These are phyloP conservation scores for Aurelia aurita DNA, from an alignment of 30 jellyfish, hydroid and myxozoan genomes.

Conservation along the genomic window DNA sequence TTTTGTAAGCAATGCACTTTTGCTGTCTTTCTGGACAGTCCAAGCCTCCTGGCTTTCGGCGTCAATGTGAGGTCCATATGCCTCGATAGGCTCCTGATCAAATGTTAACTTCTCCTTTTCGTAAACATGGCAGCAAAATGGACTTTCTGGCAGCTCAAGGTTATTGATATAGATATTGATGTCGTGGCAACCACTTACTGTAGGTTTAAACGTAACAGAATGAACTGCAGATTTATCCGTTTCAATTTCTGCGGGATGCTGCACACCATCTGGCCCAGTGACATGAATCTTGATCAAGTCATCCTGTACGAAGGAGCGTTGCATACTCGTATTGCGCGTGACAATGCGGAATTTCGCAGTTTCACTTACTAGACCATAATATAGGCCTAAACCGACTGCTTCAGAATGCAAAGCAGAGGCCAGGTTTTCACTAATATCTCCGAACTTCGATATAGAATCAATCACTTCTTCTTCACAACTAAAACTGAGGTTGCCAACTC, in stretches of 20 bases:
- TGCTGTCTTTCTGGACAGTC: slow-evolving; percentile 67
- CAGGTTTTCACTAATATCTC: slow-evolving; percentile 65
- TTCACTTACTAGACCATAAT: slow-evolving; percentile 63
- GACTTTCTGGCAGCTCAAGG: slow-evolving; percentile 74
- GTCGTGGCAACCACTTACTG: slow-evolving; percentile 63
- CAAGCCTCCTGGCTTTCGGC: slow-evolving; percentile 76
- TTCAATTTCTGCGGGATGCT: slow-evolving; percentile 40
- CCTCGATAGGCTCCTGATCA: slow-evolving; percentile 70
- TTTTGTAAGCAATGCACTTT: slow-evolving; percentile 57
- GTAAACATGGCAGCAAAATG: slow-evolving; percentile 77
- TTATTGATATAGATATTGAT: slow-evolving; percentile 57
- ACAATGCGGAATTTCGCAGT: slow-evolving; percentile 64
- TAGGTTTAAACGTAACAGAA: slow-evolving; percentile 50
- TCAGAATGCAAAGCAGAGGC: slow-evolving; percentile 77
- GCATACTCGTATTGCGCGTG: slow-evolving; percentile 76
- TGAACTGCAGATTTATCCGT: slow-evolving; percentile 41
- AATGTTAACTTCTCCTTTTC: slow-evolving; percentile 65
- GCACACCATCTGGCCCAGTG: slow-evolving; percentile 42
- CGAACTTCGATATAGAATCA: slow-evolving; percentile 49
- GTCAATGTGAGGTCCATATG: slow-evolving; percentile 53
- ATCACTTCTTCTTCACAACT: slow-evolving; percentile 38
- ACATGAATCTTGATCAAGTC: slow-evolving; percentile 51
- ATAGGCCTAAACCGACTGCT: slow-evolving; percentile 69
- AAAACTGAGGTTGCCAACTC: slow-evolving; percentile 69
- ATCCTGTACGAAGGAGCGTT: slow-evolving; percentile 45